phyloP scores from a whole-genome alignment of 53 echinoderm and acorn worm genomes.

The Apostichopus leukothele region DNA sequence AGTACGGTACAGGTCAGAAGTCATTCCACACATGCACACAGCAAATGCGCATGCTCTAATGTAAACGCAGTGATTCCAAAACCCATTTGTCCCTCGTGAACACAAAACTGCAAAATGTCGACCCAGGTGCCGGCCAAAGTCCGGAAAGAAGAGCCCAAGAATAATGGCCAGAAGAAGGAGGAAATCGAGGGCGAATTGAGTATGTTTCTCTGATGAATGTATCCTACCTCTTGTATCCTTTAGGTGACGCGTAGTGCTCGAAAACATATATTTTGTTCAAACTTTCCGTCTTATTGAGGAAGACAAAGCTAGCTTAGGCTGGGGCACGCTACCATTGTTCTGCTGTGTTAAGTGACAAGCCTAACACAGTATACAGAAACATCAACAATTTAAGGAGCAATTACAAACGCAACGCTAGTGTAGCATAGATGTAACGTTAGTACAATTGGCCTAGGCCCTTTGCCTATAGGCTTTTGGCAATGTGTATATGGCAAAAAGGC shows the following conservation, averaged over 20 bases:
- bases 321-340: conserved; percentile 42
- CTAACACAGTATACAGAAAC: neutral
- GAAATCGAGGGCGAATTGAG: conserved; percentile 82
- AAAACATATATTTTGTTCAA: conserved; percentile 37
- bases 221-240: neutral
- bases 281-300: conserved; percentile 21
- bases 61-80: conserved; percentile 46
- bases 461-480: no score
- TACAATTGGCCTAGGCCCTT: no score
- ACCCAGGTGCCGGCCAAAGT: conserved; percentile 87
- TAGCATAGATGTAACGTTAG: no score
- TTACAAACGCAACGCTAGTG: no score
- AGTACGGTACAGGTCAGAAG: neutral
- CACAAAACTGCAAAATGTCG: conserved; percentile 76
- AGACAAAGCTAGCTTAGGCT: conserved; percentile 45
- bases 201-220: conserved; percentile 22
- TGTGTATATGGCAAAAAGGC: no score
- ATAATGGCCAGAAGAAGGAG: conserved; percentile 95
- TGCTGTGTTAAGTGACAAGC: neutral
- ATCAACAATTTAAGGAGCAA: no score
- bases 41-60: conserved; percentile 25
- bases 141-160: conserved; percentile 96
- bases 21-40: conserved; percentile 7
- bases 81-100: conserved; percentile 68
- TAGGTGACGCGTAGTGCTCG: neutral